phyloP scores from a whole-genome alignment of 1,140 invertebrate species.

The Parasteatoda tepidariorum region DNA sequence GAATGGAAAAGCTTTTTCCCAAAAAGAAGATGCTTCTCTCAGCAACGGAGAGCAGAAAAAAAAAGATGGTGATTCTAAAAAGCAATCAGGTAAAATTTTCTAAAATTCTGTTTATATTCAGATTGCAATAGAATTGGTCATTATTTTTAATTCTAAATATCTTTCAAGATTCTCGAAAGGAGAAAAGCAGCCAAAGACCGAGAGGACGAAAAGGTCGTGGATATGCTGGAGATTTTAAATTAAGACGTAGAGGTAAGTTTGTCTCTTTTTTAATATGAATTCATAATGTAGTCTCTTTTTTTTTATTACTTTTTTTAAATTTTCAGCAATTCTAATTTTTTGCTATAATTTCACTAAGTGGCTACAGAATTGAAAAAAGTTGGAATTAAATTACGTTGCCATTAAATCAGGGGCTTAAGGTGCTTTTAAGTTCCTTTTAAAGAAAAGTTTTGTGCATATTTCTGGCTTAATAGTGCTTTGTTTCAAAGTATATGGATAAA shows the following conservation, averaged over 20 bases:
- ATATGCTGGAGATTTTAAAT: conserved; percentile 39
- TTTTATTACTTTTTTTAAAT: too few species aligned
- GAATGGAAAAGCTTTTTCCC: conserved; percentile 6
- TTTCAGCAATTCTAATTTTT: background rate
- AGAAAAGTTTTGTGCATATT: too few species aligned
- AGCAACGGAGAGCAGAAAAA: conserved; percentile 29
- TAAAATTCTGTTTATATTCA: too few species aligned
- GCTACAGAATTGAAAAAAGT: too few species aligned
- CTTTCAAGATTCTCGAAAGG: conserved; percentile 14
- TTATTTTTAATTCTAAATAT: conserved; percentile 2
- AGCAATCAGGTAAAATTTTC: conserved; percentile 19
- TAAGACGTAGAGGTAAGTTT: conserved; percentile 21
- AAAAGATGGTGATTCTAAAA: conserved; percentile 25
- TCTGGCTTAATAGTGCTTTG: too few species aligned
- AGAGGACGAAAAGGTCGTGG: conserved; percentile 39
- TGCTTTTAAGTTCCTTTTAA: too few species aligned
- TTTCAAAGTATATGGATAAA: too few species aligned
- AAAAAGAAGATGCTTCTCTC: conserved; percentile 4
- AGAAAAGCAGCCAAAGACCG: background rate
- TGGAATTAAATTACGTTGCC: too few species aligned
- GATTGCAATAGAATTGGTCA: too few species aligned
- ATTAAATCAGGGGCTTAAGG: too few species aligned
- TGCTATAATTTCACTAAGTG: background rate
- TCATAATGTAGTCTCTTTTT: too few species aligned
- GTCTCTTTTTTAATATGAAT: background rate